A percentile compares a stretch with the other conserved stretches of the same genome.
Conservation (phyloP, 1,140 invertebrate species). For the Pentalonia nigronervosa region DNA sequence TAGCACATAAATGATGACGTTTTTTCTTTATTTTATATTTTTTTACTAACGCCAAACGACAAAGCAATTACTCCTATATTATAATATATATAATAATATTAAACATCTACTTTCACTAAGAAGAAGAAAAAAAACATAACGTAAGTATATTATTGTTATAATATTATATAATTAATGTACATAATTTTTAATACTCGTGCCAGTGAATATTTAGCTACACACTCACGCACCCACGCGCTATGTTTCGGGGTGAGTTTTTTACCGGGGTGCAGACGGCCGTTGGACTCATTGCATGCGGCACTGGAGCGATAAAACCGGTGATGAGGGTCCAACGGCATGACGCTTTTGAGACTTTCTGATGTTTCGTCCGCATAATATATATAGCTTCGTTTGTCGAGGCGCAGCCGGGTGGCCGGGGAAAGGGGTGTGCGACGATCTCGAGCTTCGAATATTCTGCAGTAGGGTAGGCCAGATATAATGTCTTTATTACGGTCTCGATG, state of each 20-base stretch:
- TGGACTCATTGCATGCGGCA: no score
- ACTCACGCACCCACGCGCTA: no score
- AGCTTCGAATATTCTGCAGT: no score
- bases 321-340: neutral
- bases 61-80: neutral
- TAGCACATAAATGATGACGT: neutral
- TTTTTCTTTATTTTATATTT: neutral
- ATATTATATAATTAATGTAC: neutral
- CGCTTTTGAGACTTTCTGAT: neutral
- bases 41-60: neutral
- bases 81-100: neutral
- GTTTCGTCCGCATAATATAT: no score
- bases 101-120: constrained; percentile 15
- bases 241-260: no score
- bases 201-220: neutral
- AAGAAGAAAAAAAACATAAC: constrained; percentile 9
- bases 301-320: neutral
- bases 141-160: neutral
- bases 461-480: no score
- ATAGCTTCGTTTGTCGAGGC: no score
- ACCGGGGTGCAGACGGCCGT: no score
- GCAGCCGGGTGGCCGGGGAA: no score
- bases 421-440: no score
- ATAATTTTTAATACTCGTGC: neutral
- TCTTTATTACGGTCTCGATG: no score